Conservation (phyloP, 2,113 vertebrate species). For the Australoheros scitulus region DNA sequence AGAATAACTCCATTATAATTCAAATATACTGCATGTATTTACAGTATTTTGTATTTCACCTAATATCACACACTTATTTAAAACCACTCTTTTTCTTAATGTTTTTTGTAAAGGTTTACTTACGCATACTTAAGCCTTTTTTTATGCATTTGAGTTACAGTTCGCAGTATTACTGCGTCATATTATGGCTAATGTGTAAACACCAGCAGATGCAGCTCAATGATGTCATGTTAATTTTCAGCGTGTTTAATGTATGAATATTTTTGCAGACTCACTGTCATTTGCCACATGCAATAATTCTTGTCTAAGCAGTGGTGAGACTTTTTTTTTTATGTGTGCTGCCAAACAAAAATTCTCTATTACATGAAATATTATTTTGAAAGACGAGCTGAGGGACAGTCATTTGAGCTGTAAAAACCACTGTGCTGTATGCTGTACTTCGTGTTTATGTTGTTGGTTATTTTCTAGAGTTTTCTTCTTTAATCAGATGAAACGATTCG, state of each 20-base stretch:
- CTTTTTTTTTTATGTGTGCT: background rate
- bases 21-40: background rate
- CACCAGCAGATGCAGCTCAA: conserved; percentile 18
- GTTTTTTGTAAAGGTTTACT: background rate
- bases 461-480: background rate
- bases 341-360: background rate
- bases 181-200: background rate
- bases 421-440: background rate
- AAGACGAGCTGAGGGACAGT: background rate
- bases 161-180: background rate
- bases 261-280: background rate
- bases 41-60: background rate
- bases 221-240: background rate
- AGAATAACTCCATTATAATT: background rate
- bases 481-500: background rate
- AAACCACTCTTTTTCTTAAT: background rate
- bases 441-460: background rate
- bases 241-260: background rate
- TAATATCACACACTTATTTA: background rate
- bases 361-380: background rate
- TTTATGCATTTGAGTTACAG: background rate
- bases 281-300: background rate
- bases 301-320: background rate
- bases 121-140: background rate
- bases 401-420: background rate